Evolutionary conservation across 2,113 vertebrate species (phyloP), one percentile per base, ranked within the genome.

Genomic region (Pelmatolapia mariae): DNA sequence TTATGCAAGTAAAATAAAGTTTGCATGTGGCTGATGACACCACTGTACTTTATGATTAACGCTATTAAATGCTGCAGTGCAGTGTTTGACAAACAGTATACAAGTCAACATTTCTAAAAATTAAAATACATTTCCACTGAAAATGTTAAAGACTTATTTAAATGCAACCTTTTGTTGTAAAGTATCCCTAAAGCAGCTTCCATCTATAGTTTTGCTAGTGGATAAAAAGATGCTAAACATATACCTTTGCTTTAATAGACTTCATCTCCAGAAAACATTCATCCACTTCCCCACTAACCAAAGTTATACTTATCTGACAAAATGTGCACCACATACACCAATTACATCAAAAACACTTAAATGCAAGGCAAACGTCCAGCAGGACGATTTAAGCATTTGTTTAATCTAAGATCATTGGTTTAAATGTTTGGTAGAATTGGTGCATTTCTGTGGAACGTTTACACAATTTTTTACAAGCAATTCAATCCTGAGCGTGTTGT

Each of bases 81-180:
- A 47, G 15, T 76, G 40, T 76, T 3, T 76, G 40, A 76, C 15
- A 76, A 76, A 76, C 47, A 71, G 19, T 40, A 47, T 10, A 26
- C 24, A 18, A 76, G 40, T 29, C 40, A 47, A 76, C 24, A 76
- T 76, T 47, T 29, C 22, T 47, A 26, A 76, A 73, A 76, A 11
- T 47, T 2, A 29, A 76, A 29, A 76, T 76, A 76, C 5, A 11
- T 76, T 76, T 26, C 38, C 38, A 47, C 40, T 47, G 24, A 76
- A 76, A 76, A 76, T 76, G 15, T 76, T 76, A 47, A 47, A 47
- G 40, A 19, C 68, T 29, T 76, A 76, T 76, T 76, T 15, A 47
- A 47, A 76, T 47, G 68, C 47, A 22, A 76, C 24, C 24, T 76
- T 76, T 29, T 18, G 15, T 47, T 76, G 5, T 45, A 19, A 76